These are phyloP conservation scores for Etheostoma spectabile DNA, from an alignment of 2,113 vertebrate species.

Conservation along the genomic window DNA sequence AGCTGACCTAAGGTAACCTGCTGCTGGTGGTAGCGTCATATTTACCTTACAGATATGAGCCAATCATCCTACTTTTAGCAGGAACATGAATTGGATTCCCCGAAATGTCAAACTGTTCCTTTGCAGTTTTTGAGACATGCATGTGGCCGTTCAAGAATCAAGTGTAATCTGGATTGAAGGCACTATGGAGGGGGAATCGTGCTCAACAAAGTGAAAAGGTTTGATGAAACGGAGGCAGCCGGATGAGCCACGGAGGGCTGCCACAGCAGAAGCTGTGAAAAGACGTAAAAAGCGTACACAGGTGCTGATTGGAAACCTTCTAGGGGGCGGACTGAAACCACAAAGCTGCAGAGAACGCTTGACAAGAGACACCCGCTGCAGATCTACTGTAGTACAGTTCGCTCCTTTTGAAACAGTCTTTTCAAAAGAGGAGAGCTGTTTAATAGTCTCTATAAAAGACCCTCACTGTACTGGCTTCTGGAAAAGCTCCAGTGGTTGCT, in stretches of 20 bases:
- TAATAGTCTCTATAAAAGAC: slow-evolving; percentile 64
- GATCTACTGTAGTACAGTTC: slow-evolving; percentile 29
- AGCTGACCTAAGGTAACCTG: not conserved
- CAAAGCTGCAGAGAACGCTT: slow-evolving; percentile 32
- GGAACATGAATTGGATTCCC: not conserved
- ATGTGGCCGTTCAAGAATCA: not conserved
- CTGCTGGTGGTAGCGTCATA: not conserved
- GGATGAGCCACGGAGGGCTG: slow-evolving; percentile 39
- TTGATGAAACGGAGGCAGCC: slow-evolving; percentile 48
- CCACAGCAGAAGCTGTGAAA: slow-evolving; percentile 61
- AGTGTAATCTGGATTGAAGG: not conserved
- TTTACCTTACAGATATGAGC: not conserved
- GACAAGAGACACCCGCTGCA: slow-evolving; percentile 58
- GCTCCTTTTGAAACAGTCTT: slow-evolving; percentile 50
- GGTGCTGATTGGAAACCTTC: slow-evolving; percentile 62
- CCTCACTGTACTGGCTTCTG: slow-evolving; percentile 35
- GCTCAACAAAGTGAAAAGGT: slow-evolving; percentile 7
- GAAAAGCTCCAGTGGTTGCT: slow-evolving; percentile 56
- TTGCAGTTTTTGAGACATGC: not conserved
- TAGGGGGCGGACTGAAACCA: slow-evolving; percentile 37
- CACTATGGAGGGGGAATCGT: not conserved
- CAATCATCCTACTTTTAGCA: not conserved
- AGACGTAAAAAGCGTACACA: slow-evolving; percentile 47
- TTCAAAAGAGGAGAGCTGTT: slow-evolving; percentile 55
- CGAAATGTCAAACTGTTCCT: not conserved